Evolutionary conservation across 2,113 vertebrate species (phyloP), one percentile per base, ranked within the genome.

Genomic region (Thunnus maccoyii): DNA sequence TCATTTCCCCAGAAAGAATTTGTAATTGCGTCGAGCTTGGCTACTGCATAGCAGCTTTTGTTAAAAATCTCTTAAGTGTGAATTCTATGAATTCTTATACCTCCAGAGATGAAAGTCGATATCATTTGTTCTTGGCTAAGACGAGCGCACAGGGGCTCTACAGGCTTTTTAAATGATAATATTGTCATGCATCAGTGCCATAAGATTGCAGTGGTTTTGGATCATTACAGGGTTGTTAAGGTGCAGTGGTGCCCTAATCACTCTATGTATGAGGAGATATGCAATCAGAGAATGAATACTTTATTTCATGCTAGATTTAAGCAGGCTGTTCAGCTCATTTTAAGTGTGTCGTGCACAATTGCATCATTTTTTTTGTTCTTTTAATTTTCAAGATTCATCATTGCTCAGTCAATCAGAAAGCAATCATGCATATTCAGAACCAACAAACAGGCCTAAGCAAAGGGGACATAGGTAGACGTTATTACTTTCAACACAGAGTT

Each of bases 291-390:
- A 83, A 77, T 79, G 83, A 87, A 92, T 85, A 84, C 76, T 81
- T 87, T 92, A 90, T 93, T 92, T 92, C 90, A 94, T 89, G 93
- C 82, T 91, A 91, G 85, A 90, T 89, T 93, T 87, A 78, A 84
- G 78, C 69, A 70, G 82, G 16, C 47, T 58, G 62, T 56, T 77
- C 66, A n/a, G 61, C 77, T 89, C 70, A 76, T 92, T 88, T 85
- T 52, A 47, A 77, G 55, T 56, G 61, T 55, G 76, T 82, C 8
- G 73, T 64, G 79, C 85, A 83, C 76, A 78, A 65, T 67, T 84
- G 83, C 80, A 65, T 75, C 58, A 9, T 41, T 41, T 76, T 73
- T 82, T 88, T 84, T 78, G 50, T 80, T 67, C 63, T 80, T 86
- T 90, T 84, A 80, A 85, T 90, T 72, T 87, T 75, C 20, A 60